Base-by-base conservation (phyloP, 2,888 invertebrate genomes). In the Sarcophaga rosellei region DNA sequence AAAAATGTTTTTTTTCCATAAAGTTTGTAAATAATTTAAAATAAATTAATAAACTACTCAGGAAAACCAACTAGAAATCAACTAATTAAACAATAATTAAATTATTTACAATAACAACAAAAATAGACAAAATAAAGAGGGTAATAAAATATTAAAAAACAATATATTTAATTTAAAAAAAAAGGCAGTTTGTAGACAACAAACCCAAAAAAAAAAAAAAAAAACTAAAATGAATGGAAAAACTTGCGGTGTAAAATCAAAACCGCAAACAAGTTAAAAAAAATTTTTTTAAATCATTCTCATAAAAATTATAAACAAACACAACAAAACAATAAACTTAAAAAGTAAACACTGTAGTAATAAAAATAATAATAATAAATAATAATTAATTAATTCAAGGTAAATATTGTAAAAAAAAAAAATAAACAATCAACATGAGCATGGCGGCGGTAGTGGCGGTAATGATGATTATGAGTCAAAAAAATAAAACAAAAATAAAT, bases 321-420 rank as follows among this genome's bases (percentile, higher is more conserved):
- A 20, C 20, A 5, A 15, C n/a, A 62, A 77, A 76, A 76, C 25
- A 82, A 59, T n/a, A 72, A 77, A 44, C 20, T 20, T 44, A 45
- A 44, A 66, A 66, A 45, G 35, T 20, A n/a, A 20, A 45, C 11
- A 47, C 35, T 35, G 35, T 35, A 35, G 35, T 35, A 35, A 35
- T 35, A 35, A 35, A 8, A 35, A 25, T 3, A 75, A 25, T 47
- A 45, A 68, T 25, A 17, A 69, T 47, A 68, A 74, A 35, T 53
- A 78, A 78, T 78, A 78, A 79, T 15, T 75, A 84, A 79, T 84
- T 70, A 84, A 84, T 79, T 80, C 84, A 84, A 84, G 79, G 84
- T 84, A 72, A 84, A 84, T 84, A 79, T 62, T 76, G 63, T 76
- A 69, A 77, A 25, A 44, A n/a, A 20, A 17, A n/a, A 35, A 25